Conservation (phyloP, 2,113 vertebrate species). For the Hassar affinis region DNA sequence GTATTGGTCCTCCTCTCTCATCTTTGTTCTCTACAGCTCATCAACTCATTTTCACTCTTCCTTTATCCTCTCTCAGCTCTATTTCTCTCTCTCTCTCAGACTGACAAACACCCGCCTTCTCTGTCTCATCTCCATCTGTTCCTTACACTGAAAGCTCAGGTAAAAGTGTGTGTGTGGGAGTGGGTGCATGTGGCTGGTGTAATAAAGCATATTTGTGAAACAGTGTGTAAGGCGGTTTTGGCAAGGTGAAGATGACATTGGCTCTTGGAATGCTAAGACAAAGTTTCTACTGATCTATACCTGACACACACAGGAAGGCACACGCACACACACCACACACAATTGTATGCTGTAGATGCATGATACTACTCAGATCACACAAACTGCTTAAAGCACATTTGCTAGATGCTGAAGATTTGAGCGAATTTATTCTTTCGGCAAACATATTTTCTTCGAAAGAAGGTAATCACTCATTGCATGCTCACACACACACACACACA, state of each 20-base stretch:
- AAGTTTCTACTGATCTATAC: background rate
- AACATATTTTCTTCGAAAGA: background rate
- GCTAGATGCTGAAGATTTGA: background rate
- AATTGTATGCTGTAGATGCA: background rate
- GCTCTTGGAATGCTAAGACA: background rate
- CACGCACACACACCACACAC: conserved; percentile 3
- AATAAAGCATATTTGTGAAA: conserved; percentile 25
- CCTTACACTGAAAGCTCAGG: background rate
- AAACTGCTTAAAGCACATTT: background rate
- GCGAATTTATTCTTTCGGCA: background rate
- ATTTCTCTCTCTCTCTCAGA: background rate
- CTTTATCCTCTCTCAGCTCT: background rate
- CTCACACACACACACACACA: background rate
- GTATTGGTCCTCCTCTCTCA: background rate
- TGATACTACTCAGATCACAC: background rate
- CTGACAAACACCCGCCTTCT: background rate
- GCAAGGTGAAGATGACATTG: conserved; percentile 29
- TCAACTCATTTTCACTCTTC: background rate
- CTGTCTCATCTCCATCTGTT: conserved; percentile 2
- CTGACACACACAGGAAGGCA: background rate
- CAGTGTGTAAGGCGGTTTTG: conserved; percentile 28
- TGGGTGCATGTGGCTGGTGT: conserved; percentile 11
- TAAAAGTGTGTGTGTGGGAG: background rate
- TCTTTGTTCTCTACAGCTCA: background rate
- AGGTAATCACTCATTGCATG: background rate